Evolutionary conservation across 2,797 vertebrate species (phyloP), one percentile per base, ranked within the genome.

Genomic region (Apogon talboti): DNA sequence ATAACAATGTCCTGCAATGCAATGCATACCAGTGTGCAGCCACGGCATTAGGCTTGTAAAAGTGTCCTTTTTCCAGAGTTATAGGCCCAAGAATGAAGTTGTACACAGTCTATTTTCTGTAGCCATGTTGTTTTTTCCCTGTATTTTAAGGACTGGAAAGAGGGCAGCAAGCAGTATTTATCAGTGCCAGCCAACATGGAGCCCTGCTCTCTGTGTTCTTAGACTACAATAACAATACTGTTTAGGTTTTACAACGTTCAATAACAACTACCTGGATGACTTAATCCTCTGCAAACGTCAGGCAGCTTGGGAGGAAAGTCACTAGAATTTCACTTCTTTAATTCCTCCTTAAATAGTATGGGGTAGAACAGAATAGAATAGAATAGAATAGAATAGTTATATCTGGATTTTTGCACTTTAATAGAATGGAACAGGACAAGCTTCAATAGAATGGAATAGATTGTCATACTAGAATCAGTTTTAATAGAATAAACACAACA

Each of bases 211-310:
- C 16, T 78, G 74, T 73, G 50, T 60, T 21, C 18, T 43, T 8
- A 35, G 13, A 45, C 65, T 74, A 18, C 55, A 69, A 74, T 43
- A 76, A 76, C 62, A 66, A 13, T 10, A 53, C 53, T 57, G 48
- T 66, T 66, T 51, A 69, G 66, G 68, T 74, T 81, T 79, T 69
- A 58, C 50, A 57, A 50, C 37, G 43, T 53, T 66, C 45, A 73
- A 30, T 35, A 35, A 14, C 53, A 72, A 55, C 38, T 59, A 79
- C 71, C 71, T 78, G 66, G 28, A 41, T 68, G 66, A 77, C 68
- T 71, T 71, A 44, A 82, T 70, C 75, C 69, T 46, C 5, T n/a
- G 10, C 13, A 50, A 61, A 76, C 44, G 15, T 7, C 35, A 72
- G 13, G 42, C 6, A 1, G 59, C 16, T 14, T 54, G 10, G 41